Base-by-base conservation (phyloP, 2,888 invertebrate species). In the Heliconius hortense region DNA sequence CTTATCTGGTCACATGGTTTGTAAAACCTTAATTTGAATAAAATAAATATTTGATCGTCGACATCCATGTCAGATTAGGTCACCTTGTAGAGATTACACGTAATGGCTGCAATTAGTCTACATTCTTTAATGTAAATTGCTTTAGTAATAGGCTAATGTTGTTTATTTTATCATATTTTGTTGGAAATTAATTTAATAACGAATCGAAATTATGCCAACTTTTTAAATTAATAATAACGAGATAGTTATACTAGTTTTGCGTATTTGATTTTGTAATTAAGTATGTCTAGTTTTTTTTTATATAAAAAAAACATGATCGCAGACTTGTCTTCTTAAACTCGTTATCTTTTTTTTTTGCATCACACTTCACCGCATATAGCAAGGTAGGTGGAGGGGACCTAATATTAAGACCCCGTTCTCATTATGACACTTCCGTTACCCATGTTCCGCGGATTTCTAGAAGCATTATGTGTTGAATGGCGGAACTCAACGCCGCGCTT, bases 71-170 rank as follows among this genome's bases (percentile, higher is more conserved):
- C 26, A 64, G n/a, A 68, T 74, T 70, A 76, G 73, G 73, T 60
- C 76, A 60, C 70, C 53, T 53, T 69, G 73, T 68, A 62, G 24
- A 62, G 68, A 72, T 68, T 68, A 76, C 67, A 59, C 64, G 24
- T 68, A 73, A 74, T 70, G 70, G 15, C n/a, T n/a, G 70, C 35
- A 76, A 76, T 76, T 76, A 73, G 35, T 56, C 70, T 43, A 70
- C 31, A 76, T 76, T 56, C 59, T 68, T 59, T 28, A 48, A 63
- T 48, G 60, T 71, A 70, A 74, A 70, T 70, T 26, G 39, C 26
- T 56, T 43, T 35, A 53, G 48, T 74, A 56, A 59, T 71, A 66
- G 64, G 64, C 64, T 75, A 71, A 75, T 75, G 70, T 35, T 31
- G 35, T 35, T 56, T 56, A 13, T 56, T 31, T 31, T n/a, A 56